phyloP scores from a whole-genome alignment of 2,888 invertebrate species.

The Zaprionus obscuricornis region DNA sequence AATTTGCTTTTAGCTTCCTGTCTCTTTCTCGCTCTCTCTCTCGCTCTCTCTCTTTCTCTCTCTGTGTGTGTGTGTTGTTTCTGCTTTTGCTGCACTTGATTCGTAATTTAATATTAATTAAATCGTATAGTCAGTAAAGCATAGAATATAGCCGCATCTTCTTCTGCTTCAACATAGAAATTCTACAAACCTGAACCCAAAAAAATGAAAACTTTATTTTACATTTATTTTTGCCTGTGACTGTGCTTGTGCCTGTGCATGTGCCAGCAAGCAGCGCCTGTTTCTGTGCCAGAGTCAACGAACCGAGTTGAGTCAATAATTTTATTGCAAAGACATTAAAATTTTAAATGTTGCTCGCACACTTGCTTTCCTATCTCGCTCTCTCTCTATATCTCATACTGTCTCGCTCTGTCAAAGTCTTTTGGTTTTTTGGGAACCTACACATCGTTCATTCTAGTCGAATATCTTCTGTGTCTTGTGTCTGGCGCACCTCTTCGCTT shows the following conservation, averaged over 20 bases:
- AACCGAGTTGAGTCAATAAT: conserved; percentile 57
- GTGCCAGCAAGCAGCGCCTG: conserved; percentile 6
- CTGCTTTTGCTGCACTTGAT: conserved; percentile 42
- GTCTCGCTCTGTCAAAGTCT: not conserved
- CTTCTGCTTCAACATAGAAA: too few relatives aligned
- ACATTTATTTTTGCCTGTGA: too few relatives aligned
- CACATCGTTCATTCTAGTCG: conserved; percentile 25
- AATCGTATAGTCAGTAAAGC: conserved; percentile 36
- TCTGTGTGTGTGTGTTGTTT: conserved; percentile 7
- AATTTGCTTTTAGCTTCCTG: conserved; percentile 12
- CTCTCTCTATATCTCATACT: not conserved
- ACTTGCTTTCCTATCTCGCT: not conserved
- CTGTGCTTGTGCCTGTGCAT: not conserved
- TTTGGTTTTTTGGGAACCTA: too few relatives aligned
- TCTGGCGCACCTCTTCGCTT: conserved; percentile 51
- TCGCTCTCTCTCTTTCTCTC: not conserved
- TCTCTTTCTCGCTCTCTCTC: not conserved
- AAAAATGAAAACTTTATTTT: too few relatives aligned
- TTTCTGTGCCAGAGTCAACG: conserved; percentile 39
- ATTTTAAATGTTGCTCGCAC: conserved; percentile 46
- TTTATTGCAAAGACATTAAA: conserved; percentile 56
- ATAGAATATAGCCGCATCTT: not conserved
- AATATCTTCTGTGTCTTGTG: conserved; percentile 20
- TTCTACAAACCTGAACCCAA: too few relatives aligned
- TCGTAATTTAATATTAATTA: conserved; percentile 76